Conservation (phyloP, 2,797 vertebrate genomes). For the Setipinna tenuifilis region DNA sequence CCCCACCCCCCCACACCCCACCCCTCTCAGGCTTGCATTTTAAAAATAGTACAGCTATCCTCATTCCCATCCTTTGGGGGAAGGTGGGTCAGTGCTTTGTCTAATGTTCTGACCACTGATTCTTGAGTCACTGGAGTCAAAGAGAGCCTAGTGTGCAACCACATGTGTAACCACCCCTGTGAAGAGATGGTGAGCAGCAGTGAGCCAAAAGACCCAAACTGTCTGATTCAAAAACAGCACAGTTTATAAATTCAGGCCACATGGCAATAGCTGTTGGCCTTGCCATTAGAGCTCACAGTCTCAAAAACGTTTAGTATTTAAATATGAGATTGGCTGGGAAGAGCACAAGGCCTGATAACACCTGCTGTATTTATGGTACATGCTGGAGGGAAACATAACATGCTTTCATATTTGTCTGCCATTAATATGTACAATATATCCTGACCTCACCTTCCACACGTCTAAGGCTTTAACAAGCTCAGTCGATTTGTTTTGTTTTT, state of each 20-base stretch:
- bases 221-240: neutral
- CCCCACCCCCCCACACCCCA: neutral
- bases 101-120: neutral
- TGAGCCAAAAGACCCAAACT: neutral
- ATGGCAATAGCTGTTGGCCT: slow-evolving; percentile 63
- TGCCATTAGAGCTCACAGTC: slow-evolving; percentile 74
- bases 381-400: neutral
- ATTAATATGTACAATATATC: neutral
- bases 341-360: slow-evolving; percentile 49
- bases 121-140: neutral
- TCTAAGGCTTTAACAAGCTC: neutral
- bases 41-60: neutral
- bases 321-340: slow-evolving; percentile 61
- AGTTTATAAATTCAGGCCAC: slow-evolving; percentile 60
- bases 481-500: neutral
- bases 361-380: neutral
- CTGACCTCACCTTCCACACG: neutral
- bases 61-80: neutral
- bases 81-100: neutral
- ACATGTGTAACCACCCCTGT: neutral
- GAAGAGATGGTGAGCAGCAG: neutral
- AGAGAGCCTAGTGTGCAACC: neutral
- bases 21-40: neutral
- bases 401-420: neutral
- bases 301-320: slow-evolving; percentile 71